Evolutionary conservation across 2,797 vertebrate genomes (phyloP).

Genomic region (Notolabrus celidotus): DNA sequence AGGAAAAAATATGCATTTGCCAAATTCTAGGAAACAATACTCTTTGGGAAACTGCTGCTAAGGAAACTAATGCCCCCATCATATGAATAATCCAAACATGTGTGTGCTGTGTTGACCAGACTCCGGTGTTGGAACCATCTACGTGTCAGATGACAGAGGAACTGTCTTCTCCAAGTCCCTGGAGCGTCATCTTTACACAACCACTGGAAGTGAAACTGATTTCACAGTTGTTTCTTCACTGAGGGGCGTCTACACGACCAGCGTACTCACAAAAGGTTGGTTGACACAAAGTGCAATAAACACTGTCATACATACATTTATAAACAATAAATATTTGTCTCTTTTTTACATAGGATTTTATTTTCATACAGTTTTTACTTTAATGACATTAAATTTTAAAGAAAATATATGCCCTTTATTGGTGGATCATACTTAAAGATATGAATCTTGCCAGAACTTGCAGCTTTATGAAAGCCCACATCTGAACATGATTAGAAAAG

Average conservation of each 20-base stretch:
- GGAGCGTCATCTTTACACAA: conserved; percentile 92
- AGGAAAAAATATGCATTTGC: too few species aligned
- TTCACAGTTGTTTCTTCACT: conserved; percentile 93
- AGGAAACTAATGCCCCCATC: neutral
- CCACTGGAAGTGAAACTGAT: conserved; percentile 92
- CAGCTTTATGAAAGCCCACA: too few species aligned
- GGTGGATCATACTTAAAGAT: too few species aligned
- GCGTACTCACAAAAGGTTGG: conserved; percentile 89
- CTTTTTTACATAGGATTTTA: too few species aligned
- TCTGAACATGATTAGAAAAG: too few species aligned
- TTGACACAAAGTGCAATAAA: conserved; percentile 7
- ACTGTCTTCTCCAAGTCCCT: conserved; percentile 94
- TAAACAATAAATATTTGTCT: too few species aligned
- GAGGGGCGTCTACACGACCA: conserved; percentile 93
- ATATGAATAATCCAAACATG: neutral
- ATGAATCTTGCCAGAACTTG: too few species aligned
- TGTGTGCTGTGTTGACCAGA: conserved; percentile 78
- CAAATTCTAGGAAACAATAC: neutral
- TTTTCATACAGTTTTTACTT: too few species aligned
- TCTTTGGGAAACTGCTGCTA: neutral
- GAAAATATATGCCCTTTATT: too few species aligned
- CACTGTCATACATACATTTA: too few species aligned
- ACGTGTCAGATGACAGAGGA: conserved; percentile 93
- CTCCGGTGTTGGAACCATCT: conserved; percentile 92
- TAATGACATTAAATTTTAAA: neutral